Evolutionary conservation across 2,797 vertebrate genomes (phyloP).

Genomic region (Lerista edwardsae): DNA sequence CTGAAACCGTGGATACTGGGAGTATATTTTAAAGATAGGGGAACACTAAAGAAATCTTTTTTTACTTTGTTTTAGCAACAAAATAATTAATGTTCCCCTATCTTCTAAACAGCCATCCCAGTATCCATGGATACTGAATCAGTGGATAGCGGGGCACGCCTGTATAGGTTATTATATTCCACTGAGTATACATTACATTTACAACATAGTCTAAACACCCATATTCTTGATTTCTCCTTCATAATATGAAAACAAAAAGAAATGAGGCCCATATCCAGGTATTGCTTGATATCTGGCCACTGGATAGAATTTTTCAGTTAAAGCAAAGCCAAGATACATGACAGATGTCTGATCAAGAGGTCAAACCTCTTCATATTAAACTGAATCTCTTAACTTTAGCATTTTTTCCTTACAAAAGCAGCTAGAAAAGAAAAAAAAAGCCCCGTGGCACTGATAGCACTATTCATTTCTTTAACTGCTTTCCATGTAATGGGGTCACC

Average conservation of each 20-base stretch:
- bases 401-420: constrained; percentile 34
- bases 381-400: constrained; percentile 6
- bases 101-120: too few species aligned
- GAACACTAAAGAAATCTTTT: too few species aligned
- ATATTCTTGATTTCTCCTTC: not conserved
- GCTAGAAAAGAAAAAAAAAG: constrained; percentile 16
- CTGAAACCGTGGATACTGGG: too few species aligned
- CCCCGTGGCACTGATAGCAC: not conserved
- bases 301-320: constrained; percentile 10
- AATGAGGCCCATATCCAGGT: not conserved
- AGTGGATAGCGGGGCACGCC: too few species aligned
- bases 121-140: too few species aligned
- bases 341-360: not conserved
- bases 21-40: too few species aligned
- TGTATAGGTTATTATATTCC: not conserved
- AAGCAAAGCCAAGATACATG: constrained; percentile 7
- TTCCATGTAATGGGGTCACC: constrained; percentile 4
- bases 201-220: not conserved
- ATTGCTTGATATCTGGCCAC: constrained; percentile 14
- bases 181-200: not conserved
- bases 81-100: too few species aligned
- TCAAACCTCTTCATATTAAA: constrained; percentile 18
- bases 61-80: too few species aligned
- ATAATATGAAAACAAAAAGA: not conserved
- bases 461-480: constrained; percentile 1